These are phyloP conservation scores for Phyllotis vaccarum DNA, from an alignment of 2,797 vertebrate genomes.

Conservation along the genomic window DNA sequence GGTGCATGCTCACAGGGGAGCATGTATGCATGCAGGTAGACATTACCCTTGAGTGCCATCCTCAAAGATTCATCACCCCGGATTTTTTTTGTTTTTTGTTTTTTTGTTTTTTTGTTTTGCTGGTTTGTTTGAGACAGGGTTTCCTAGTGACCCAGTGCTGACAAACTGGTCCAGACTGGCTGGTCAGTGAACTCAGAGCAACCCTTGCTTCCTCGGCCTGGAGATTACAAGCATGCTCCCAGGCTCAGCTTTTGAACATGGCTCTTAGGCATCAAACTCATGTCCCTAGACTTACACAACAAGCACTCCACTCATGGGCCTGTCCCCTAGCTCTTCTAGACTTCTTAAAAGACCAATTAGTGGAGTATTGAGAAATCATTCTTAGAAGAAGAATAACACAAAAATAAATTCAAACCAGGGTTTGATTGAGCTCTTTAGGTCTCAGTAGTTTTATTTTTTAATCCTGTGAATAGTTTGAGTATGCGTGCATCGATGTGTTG, in stretches of 20 bases:
- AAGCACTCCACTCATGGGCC: no score
- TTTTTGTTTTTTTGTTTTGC: no score
- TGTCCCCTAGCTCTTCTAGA: not conserved
- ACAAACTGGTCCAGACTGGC: not conserved
- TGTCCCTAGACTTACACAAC: no score
- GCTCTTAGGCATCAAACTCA: rapidly evolving
- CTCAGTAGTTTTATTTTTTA: not conserved
- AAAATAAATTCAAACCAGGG: not conserved
- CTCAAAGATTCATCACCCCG: not conserved
- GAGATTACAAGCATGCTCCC: not conserved
- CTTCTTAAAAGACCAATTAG: not conserved
- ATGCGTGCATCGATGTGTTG: not conserved
- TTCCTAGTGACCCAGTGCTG: not conserved
- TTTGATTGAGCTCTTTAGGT: not conserved
- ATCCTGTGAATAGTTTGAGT: not conserved
- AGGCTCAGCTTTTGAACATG: rapidly evolving
- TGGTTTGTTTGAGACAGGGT: not conserved
- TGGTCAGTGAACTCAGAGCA: not conserved
- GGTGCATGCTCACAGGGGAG: not conserved
- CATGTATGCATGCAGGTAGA: not conserved
- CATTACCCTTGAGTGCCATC: not conserved
- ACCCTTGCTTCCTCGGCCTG: not conserved
- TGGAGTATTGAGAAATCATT: not conserved
- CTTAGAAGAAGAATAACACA: not conserved
- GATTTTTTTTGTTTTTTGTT: not conserved